Conservation (phyloP, 2,888 invertebrate species). For the Archips crataeganus region DNA sequence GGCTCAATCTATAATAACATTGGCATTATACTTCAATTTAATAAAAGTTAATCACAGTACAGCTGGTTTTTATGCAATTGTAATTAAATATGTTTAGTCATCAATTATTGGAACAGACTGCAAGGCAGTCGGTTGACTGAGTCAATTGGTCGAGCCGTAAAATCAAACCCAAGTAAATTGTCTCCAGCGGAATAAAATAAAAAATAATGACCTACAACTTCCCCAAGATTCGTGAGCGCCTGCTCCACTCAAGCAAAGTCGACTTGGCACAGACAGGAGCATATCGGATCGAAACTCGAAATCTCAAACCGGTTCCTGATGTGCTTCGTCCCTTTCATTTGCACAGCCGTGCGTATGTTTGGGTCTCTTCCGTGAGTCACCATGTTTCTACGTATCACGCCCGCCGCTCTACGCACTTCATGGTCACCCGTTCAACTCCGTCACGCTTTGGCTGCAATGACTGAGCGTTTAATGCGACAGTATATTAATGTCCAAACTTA, state of each 20-base stretch:
- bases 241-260: constrained; percentile 73
- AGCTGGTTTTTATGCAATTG: constrained; percentile 32
- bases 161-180: constrained; percentile 54
- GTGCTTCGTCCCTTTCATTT: constrained; percentile 70
- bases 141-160: constrained; percentile 48
- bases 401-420: constrained; percentile 83
- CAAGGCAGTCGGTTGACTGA: constrained; percentile 50
- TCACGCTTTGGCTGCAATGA: constrained; percentile 81
- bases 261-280: constrained; percentile 81
- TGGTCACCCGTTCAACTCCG: constrained; percentile 83
- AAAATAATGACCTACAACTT: constrained; percentile 64
- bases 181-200: constrained; percentile 55
- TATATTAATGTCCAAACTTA: constrained; percentile 77
- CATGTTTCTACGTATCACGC: constrained; percentile 79
- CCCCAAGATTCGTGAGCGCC: constrained; percentile 65
- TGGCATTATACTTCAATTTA: too few species aligned
- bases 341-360: constrained; percentile 60
- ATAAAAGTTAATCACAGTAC: not conserved
- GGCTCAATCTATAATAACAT: too few species aligned
- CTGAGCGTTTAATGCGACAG: constrained; percentile 78
- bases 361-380: constrained; percentile 81
- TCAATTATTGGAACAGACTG: constrained; percentile 39
- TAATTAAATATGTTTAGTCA: constrained; percentile 53
- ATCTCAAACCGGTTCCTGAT: constrained; percentile 81
- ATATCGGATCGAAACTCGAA: constrained; percentile 85